Percentiles rank a stretch among this genome's conserved stretches.
Evolutionary conservation across 1,140 invertebrate species (phyloP).

Genomic region (Eurosta solidaginis): DNA sequence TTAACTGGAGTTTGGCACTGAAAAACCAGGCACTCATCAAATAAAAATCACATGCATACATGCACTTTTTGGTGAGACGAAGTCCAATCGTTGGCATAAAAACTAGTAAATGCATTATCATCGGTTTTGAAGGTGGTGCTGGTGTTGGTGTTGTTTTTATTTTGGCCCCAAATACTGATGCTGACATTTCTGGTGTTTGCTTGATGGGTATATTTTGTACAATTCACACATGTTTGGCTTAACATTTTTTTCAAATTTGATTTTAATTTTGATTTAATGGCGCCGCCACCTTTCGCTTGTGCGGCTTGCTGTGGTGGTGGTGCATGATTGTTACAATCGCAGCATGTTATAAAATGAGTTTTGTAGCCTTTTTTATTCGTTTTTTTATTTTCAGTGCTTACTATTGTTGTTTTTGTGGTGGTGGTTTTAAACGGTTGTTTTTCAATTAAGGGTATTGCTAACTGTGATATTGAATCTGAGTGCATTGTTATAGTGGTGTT

Average conservation of each 20-base stretch:
- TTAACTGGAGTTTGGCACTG: background rate
- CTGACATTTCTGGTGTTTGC: background rate
- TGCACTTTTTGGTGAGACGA: conserved; percentile 53
- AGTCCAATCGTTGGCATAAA: conserved; percentile 45
- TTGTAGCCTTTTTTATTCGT: background rate
- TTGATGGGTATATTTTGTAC: conserved; percentile 21
- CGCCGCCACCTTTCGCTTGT: background rate
- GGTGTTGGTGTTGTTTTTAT: background rate
- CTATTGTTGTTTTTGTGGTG: background rate
- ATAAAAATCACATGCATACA: conserved; percentile 53
- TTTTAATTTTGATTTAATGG: background rate
- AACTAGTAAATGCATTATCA: background rate
- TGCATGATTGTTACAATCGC: background rate
- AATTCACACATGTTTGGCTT: conserved; percentile 8
- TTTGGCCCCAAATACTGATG: background rate
- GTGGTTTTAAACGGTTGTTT: background rate
- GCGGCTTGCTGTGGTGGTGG: no score
- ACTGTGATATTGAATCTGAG: background rate
- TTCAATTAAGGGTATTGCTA: background rate
- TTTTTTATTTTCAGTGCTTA: background rate
- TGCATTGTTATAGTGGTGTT: background rate
- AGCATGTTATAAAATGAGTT: background rate
- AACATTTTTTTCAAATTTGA: background rate
- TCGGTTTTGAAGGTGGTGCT: background rate
- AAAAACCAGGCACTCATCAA: background rate